Percentiles rank a stretch among this genome's conserved stretches.
Evolutionary conservation across 2,888 invertebrate species (phyloP).

Genomic region (Steinernema scapterisci): DNA sequence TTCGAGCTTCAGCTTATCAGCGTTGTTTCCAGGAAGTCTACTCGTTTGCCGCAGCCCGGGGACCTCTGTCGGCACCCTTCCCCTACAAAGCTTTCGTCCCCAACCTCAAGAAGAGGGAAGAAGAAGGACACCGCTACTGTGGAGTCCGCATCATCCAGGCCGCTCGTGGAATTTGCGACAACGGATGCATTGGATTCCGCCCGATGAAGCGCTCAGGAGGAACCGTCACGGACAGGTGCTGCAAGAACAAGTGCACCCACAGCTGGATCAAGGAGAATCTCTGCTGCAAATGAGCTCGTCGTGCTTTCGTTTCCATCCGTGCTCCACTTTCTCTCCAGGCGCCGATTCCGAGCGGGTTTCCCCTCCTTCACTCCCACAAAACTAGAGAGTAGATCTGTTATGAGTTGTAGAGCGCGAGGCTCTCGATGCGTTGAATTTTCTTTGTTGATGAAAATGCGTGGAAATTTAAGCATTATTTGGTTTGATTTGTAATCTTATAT

Average conservation of each 20-base stretch:
- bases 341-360: background rate
- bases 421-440: too few relatives aligned
- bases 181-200: constrained; percentile 15
- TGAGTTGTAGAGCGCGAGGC: background rate
- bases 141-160: background rate
- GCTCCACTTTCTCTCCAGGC: background rate
- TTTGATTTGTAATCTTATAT: too few relatives aligned
- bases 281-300: background rate
- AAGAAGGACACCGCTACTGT: background rate
- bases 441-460: too few relatives aligned
- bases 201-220: background rate
- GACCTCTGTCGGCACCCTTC: background rate
- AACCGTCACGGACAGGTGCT: constrained; percentile 13
- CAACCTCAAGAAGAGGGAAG: background rate
- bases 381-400: background rate
- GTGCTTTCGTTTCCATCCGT: background rate
- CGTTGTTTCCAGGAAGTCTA: background rate
- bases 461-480: too few relatives aligned
- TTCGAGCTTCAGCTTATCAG: background rate
- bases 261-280: constrained; percentile 22
- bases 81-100: too few relatives aligned
- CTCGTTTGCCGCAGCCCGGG: background rate
- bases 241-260: constrained; percentile 27
- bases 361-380: background rate
- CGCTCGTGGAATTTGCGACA: background rate